Base-by-base conservation (phyloP, 2,113 vertebrate species). In the Cynoglossus semilaevis region DNA sequence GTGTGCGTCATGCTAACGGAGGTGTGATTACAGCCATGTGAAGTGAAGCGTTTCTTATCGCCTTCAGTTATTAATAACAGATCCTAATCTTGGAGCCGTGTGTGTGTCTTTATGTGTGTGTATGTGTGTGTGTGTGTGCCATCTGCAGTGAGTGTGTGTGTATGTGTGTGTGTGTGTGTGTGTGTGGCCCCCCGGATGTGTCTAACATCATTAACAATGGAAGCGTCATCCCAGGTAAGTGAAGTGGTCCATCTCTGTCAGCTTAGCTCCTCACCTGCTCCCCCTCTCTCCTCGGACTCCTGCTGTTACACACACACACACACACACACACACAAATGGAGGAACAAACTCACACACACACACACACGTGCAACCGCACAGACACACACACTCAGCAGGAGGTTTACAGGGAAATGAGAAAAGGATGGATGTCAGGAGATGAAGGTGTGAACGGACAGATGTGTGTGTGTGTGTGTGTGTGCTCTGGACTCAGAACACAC, bases 11-110 rank as follows among this genome's bases (percentile, higher is more conserved):
- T 15, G 19, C 12, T 63, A 56, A 53, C 56, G 48, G 37, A 71
- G 87, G 89, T 92, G 92, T 93, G 91, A 93, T 93, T 92, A 88
- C 91, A 91, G 55, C 86, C 85, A n/a, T 84, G 35, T 70, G 47
- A 74, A 60, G 36, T 46, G 22, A n/a, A 63, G 62, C 34, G 1
- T 17, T 62, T 22, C 42, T 56, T 77, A 53, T 76, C 35, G 5
- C 67, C 66, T 69, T 71, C 64, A 60, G 76, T 79, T 76, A 67
- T 65, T 66, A 77, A 74, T 74, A 76, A 82, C 63, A 65, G 19
- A 69, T 57, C 55, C 50, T 72, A 47, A 79, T 82, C 40, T 63
- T 29, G 43, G 45, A 38, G 59, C 63, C 63, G 72, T 59, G 54
- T 52, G 61, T 68, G 69, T 63, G 11, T 66, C 67, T 64, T 62